A percentile compares a stretch with the other conserved stretches of the same genome.
Evolutionary conservation across 2,888 invertebrate genomes (phyloP).

Genomic region (Acleris cristana): DNA sequence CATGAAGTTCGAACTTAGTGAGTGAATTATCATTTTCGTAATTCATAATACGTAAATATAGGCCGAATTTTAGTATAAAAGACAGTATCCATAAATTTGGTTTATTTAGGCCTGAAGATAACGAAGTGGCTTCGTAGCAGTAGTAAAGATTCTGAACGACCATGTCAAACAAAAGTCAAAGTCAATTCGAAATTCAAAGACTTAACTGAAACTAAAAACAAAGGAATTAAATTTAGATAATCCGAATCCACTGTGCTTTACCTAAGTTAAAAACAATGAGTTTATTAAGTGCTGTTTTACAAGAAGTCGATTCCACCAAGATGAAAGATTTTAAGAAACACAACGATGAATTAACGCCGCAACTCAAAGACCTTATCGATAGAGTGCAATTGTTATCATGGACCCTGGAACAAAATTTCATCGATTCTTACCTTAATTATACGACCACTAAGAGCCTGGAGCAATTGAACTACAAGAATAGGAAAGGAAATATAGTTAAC

Average conservation of each 20-base stretch:
- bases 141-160: constrained; percentile 6
- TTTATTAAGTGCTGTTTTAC: constrained; percentile 67
- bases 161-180: constrained; percentile 21
- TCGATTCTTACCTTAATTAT: constrained; percentile 68
- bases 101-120: not conserved
- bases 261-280: constrained; percentile 56
- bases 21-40: no score
- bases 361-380: constrained; percentile 66
- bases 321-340: constrained; percentile 64
- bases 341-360: constrained; percentile 60
- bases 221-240: no score
- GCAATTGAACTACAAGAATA: constrained; percentile 69
- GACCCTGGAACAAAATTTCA: constrained; percentile 70
- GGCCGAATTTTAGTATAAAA: no score
- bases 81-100: not conserved
- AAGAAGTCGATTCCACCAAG: constrained; percentile 66
- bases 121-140: not conserved
- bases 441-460: constrained; percentile 71
- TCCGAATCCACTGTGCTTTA: constrained; percentile 1
- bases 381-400: constrained; percentile 69
- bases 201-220: constrained; percentile 34
- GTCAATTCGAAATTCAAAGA: constrained; percentile 33
- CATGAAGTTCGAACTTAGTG: no score
- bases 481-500: constrained; percentile 61
- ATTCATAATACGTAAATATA: no score